These are phyloP conservation scores for Chelidonichthys spinosus DNA, from an alignment of 2,797 vertebrate genomes.

Conservation along the genomic window DNA sequence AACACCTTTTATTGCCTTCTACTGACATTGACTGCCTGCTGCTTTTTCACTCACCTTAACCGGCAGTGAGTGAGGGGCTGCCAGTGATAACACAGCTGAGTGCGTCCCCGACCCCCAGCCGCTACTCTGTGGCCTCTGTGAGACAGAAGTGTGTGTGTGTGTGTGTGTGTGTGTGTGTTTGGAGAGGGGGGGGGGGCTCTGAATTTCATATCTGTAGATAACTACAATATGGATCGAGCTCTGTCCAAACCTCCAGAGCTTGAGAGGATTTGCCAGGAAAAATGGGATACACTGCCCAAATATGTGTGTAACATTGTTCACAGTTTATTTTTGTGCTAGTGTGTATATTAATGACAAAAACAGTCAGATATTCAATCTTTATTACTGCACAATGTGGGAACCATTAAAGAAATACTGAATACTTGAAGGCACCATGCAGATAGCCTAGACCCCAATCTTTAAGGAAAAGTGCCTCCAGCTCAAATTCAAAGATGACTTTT, in stretches of 20 bases:
- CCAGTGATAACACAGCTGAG: neutral
- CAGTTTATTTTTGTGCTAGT: slow-evolving; percentile 1
- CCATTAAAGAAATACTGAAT: slow-evolving; percentile 6
- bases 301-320: neutral
- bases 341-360: slow-evolving; percentile 4
- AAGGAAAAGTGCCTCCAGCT: neutral
- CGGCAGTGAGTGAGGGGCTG: too few relatives aligned
- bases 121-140: neutral
- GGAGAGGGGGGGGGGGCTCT: neutral
- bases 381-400: neutral
- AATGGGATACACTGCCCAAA: neutral
- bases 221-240: neutral
- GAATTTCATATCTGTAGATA: slow-evolving; percentile 14
- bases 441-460: neutral
- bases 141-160: too few relatives aligned
- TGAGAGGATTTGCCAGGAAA: neutral
- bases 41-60: neutral
- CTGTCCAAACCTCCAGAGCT: neutral
- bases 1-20: neutral
- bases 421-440: neutral
- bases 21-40: neutral
- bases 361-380: neutral
- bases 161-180: too few relatives aligned
- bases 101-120: neutral
- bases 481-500: slow-evolving; percentile 16